Evolutionary conservation across 2,113 vertebrate species (phyloP).

Genomic region (Emydura subglobosa): DNA sequence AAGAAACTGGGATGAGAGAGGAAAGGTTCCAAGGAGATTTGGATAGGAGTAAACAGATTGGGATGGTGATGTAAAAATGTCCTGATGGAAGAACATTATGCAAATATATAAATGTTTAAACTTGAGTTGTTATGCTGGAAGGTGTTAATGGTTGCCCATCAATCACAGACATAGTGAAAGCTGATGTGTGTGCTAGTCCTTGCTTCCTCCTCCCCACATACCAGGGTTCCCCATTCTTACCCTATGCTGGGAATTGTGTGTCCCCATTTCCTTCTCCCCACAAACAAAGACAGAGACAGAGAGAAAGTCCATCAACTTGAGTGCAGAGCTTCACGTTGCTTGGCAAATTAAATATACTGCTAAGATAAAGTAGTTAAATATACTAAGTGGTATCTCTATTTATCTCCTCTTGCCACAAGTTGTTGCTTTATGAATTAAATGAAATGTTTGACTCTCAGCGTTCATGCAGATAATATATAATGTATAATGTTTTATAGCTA

Average conservation of each 20-base stretch:
- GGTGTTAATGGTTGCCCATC: background rate
- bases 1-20: background rate
- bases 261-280: background rate
- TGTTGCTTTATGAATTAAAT: background rate
- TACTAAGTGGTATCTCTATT: background rate
- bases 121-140: slow-evolving; percentile 3
- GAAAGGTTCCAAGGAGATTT: background rate
- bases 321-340: background rate
- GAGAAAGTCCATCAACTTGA: background rate
- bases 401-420: background rate
- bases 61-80: background rate
- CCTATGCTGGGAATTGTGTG: background rate
- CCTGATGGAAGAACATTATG: background rate
- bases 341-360: background rate
- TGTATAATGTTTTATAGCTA: slow-evolving; percentile 75
- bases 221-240: background rate
- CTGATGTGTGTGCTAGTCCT: background rate
- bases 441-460: slow-evolving; percentile 8
- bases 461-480: background rate
- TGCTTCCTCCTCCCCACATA: background rate
- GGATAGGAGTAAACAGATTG: accelerated
- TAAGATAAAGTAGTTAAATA: background rate
- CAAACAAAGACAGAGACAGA: background rate
- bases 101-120: background rate
- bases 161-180: background rate